Base-by-base conservation (phyloP, 1,140 invertebrate species). In the Elymnias hypermnestra region DNA sequence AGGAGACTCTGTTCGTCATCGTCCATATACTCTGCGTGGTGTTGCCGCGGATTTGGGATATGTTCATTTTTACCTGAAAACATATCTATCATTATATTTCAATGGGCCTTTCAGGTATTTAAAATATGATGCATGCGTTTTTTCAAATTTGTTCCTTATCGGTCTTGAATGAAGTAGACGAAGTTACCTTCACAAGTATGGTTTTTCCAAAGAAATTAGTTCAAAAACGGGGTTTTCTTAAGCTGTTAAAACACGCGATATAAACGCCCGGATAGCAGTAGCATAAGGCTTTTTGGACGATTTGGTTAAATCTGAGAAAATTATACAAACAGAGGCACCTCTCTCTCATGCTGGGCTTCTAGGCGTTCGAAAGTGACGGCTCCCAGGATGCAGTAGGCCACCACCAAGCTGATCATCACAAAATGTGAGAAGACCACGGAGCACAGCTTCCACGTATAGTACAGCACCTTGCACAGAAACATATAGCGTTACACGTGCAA, bases 381-480 rank as follows among this genome's bases (percentile, higher is more conserved):
- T 5, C 95, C 95, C 25, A 95, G 89, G 51, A 96, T 90, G 79
- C 95, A 96, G 76, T 97, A 97, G 15, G 93, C 91, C 36, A 97
- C 94, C 33, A 97, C 94, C 63, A 95, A 87, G 18, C 94, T 93
- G 49, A 97, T 91, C 39, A 97, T 89, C 54, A 94, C 92, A 53
- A 96, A 92, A 87, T 97, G 95, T 0, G 94, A 95, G 62, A 97
- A 94, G 28, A 97, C 87, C 86, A 95, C 94, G 53, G 94, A 93
- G 78, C 91, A 91, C 38, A 95, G 90, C 74, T 94, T 93, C 92
- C 93, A 94, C 8, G 91, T 77, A 63, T 86, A 86, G 63, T 86
- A 86, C 54, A 87, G 65, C 43, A 87, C 73, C 81, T n/a, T 84
- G 43, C 0, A 39, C 9, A 1, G 26, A 29, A 7, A 10, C 6